Base-by-base conservation (phyloP, 2,888 invertebrate genomes). In the Melanostoma scalare region DNA sequence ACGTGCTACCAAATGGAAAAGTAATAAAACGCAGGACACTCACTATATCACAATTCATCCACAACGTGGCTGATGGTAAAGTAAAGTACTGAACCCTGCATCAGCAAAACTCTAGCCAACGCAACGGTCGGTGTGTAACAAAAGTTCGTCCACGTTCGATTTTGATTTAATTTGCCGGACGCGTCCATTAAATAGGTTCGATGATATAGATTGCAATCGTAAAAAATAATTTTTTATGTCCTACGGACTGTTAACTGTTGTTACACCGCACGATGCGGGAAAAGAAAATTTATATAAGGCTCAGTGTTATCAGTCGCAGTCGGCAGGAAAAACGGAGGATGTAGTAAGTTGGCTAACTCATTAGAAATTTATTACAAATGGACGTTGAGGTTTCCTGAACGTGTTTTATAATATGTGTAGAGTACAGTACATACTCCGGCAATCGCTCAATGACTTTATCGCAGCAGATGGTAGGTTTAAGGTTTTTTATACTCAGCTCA, bases 131-230 rank as follows among this genome's bases (percentile, higher is more conserved):
- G 20, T 20, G 20, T 20, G 20, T 20, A 20, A 1, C 46, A 36
- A 42, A 56, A 50, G 77, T 65, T 48, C 73, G 60, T 73, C 52
- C 55, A 77, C 61, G 50, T 77, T 77, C 67, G 77, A 58, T 78
- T 82, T 82, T 82, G 82, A 82, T 82, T 82, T 82, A 82, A 82
- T 82, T 78, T 82, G 44, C 68, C 35, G 78, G 69, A 74, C 68
- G 73, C 20, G 78, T 69, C 82, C 73, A 82, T 82, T 78, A 82
- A 73, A 58, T 78, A 78, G 78, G 68, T 73, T 78, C 63, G 56
- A 78, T 58, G 72, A 52, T 81, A 58, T 58, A 68, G 63, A 71
- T 40, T 48, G 65, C n/a, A 68, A 10, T 78, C 82, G 69, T 82
- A 78, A 82, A 78, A 82, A 78, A 53, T 74, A 65, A 63, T 65